These are phyloP conservation scores for Holocentrus rufus DNA, from an alignment of 2,797 vertebrate species.

Conservation along the genomic window DNA sequence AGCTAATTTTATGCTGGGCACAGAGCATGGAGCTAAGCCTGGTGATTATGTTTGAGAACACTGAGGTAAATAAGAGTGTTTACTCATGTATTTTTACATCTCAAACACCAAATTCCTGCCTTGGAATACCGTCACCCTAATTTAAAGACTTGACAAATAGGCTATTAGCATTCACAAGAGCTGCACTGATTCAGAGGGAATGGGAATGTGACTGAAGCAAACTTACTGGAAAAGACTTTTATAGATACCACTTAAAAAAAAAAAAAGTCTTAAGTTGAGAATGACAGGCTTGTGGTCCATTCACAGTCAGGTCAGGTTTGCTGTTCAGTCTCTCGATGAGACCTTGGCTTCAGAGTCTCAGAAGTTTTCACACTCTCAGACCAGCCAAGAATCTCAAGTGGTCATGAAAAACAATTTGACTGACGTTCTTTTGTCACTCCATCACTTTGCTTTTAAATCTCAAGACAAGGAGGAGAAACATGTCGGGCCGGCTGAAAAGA, in stretches of 20 bases:
- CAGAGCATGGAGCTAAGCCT: conserved; percentile 64
- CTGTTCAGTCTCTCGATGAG: conserved; percentile 62
- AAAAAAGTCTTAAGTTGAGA: conserved; percentile 45
- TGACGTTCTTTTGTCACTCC: conserved; percentile 76
- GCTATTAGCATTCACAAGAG: conserved; percentile 63
- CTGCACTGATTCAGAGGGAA: conserved; percentile 55
- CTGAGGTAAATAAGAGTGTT: conserved; percentile 72
- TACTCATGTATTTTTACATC: conserved; percentile 71
- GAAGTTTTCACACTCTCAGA: conserved; percentile 68
- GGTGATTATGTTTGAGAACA: conserved; percentile 73
- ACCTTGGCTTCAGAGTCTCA: conserved; percentile 61
- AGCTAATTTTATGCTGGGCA: conserved; percentile 75
- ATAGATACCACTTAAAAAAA: conserved; percentile 39
- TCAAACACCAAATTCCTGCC: conserved; percentile 66
- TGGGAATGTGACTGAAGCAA: conserved; percentile 33
- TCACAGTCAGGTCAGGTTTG: conserved; percentile 72
- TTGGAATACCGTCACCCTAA: conserved; percentile 56
- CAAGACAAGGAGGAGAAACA: conserved; percentile 57
- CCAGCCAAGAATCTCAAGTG: conserved; percentile 75
- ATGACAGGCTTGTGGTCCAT: conserved; percentile 48
- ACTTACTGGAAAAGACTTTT: conserved; percentile 57
- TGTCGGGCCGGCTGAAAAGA: conserved; percentile 50
- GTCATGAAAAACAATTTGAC: conserved; percentile 75
- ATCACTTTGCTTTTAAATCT: conserved; percentile 67
- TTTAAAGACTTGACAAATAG: conserved; percentile 75